These are phyloP conservation scores for Centroberyx gerrardi DNA, from an alignment of 2,797 vertebrate species.

Conservation along the genomic window DNA sequence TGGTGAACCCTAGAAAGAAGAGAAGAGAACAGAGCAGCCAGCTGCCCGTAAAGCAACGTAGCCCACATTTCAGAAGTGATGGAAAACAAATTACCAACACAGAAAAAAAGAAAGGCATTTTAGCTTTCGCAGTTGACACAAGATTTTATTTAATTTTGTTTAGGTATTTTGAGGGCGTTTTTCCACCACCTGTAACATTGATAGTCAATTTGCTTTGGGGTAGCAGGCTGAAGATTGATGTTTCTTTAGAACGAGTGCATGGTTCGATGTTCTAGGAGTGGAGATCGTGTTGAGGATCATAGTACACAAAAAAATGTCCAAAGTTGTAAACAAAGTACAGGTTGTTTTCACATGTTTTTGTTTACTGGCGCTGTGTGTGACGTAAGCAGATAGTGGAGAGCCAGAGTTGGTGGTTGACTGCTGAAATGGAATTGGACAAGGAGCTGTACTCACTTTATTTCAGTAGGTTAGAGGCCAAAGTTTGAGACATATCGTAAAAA, in stretches of 20 bases:
- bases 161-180: not conserved
- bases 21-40: slow-evolving; percentile 29
- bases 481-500: too few relatives aligned
- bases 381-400: too few relatives aligned
- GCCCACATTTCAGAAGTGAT: too few relatives aligned
- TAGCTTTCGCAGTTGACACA: not conserved
- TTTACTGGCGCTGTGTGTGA: too few relatives aligned
- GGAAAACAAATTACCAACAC: slow-evolving; percentile 21
- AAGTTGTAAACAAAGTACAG: not conserved
- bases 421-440: too few relatives aligned
- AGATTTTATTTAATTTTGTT: too few relatives aligned
- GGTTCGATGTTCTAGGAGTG: not conserved
- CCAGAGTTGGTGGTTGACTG: too few relatives aligned
- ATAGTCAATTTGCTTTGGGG: not conserved
- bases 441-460: too few relatives aligned
- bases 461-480: too few relatives aligned
- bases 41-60: slow-evolving; percentile 20
- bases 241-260: not conserved
- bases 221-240: not conserved
- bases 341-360: too few relatives aligned
- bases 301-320: not conserved
- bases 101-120: slow-evolving; percentile 22
- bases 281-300: slow-evolving; percentile 2
- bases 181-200: not conserved
- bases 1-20: slow-evolving; percentile 34